Percentiles rank a stretch among this genome's conserved stretches.
Evolutionary conservation across 2,888 invertebrate genomes (phyloP).

Genomic region (Drosophila ezoana): DNA sequence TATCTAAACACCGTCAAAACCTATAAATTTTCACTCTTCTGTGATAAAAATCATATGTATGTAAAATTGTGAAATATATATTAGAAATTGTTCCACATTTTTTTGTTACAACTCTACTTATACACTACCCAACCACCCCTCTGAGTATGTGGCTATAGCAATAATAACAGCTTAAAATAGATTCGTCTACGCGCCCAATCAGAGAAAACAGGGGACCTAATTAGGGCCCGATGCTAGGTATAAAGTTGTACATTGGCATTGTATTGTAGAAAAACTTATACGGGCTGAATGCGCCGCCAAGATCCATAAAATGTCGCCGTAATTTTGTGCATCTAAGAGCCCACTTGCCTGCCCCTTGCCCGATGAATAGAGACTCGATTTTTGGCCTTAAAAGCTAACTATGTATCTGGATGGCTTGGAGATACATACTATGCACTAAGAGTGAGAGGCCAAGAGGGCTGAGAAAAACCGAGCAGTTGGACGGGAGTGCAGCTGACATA

Average conservation of each 20-base stretch:
- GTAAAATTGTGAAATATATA: background rate
- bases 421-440: background rate
- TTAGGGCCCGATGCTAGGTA: conserved; percentile 18
- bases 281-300: conserved; percentile 18
- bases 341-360: background rate
- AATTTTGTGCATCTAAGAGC: conserved; percentile 6
- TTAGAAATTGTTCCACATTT: too few species aligned
- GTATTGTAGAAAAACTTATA: conserved; percentile 27
- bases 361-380: conserved; percentile 10
- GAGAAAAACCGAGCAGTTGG: conserved; percentile 24
- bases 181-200: background rate
- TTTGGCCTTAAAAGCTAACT: conserved; percentile 38
- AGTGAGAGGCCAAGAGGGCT: background rate
- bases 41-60: background rate
- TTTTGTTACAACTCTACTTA: background rate
- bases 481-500: conserved; percentile 64
- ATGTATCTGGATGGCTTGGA: conserved; percentile 7
- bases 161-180: conserved; percentile 34
- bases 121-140: background rate
- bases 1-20: too few species aligned
- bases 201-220: conserved; percentile 27
- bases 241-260: conserved; percentile 34
- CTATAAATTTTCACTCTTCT: too few species aligned
- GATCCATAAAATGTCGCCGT: conserved; percentile 54
- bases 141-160: background rate